These are phyloP conservation scores for Andrena minutula DNA, from an alignment of 2,888 invertebrate species.

Conservation along the genomic window DNA sequence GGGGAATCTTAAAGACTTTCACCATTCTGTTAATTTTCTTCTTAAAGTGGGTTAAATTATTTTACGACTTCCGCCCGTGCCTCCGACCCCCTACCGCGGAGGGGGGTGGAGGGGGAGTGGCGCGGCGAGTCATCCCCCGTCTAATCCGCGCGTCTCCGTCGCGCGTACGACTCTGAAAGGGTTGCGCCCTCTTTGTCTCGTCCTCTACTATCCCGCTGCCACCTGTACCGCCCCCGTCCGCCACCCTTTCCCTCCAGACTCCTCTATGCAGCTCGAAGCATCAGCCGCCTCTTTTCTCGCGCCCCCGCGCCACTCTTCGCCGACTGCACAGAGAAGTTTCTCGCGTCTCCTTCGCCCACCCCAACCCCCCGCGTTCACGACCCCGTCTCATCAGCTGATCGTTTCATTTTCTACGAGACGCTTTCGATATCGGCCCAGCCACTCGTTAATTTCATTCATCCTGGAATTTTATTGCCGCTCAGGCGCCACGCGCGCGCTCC, in stretches of 20 bases:
- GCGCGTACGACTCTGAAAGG: conserved; percentile 34
- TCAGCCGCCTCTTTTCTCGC: conserved; percentile 54
- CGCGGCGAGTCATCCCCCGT: conserved; percentile 24
- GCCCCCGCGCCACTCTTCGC: conserved; percentile 27
- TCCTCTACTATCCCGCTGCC: conserved; percentile 16
- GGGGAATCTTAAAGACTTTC: conserved; percentile 84
- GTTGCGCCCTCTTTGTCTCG: conserved; percentile 55
- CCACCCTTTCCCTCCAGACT: conserved; percentile 21
- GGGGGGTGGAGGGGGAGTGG: background rate
- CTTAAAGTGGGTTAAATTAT: conserved; percentile 84
- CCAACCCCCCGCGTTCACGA: conserved; percentile 20
- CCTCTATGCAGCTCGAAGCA: conserved; percentile 47
- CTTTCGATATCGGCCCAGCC: conserved; percentile 33
- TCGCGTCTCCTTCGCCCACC: conserved; percentile 37
- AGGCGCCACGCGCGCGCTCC: background rate
- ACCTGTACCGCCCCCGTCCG: conserved; percentile 20
- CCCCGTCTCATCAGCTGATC: conserved; percentile 58
- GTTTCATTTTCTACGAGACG: conserved; percentile 61
- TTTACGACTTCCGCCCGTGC: conserved; percentile 79
- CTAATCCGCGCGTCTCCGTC: conserved; percentile 46
- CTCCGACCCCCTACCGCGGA: background rate
- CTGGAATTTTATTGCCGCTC: conserved; percentile 7
- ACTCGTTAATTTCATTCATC: conserved; percentile 58
- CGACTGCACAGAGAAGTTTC: conserved; percentile 49
- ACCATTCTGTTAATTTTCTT: conserved; percentile 84